Base-by-base conservation (phyloP, 2,888 invertebrate species). In the Elgonia sp. region DNA sequence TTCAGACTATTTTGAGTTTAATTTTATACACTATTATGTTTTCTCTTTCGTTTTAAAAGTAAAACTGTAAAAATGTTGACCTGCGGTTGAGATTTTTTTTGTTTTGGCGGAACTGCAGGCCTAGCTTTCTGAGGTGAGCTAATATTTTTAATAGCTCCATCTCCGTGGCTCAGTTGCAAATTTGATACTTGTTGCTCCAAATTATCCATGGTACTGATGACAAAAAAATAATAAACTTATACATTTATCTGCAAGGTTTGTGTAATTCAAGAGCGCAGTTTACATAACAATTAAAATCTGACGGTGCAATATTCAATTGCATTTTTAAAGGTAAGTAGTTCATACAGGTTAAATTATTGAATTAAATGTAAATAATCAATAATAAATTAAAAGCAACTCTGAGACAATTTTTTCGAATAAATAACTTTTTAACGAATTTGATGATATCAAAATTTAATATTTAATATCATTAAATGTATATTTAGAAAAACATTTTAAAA, bases 51-150 rank as follows among this genome's bases (percentile, higher is more conserved):
- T n/a, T n/a, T n/a, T n/a, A n/a, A n/a, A n/a, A n/a, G n/a, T n/a
- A n/a, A n/a, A n/a, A n/a, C 60, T 67, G n/a, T 79, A 37, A 67
- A 67, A 90, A 29, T 50, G 29, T 87, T 93, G 93, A 96, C 96
- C 95, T 96, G 95, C 37, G 96, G 96, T 92, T 95, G 95, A 63
- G 95, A 95, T 93, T 96, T 97, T 92, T 94, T 95, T 89, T 97
- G 97, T 94, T 97, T 97, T 12, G 97, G 97, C 65, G 97, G 97
- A 84, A 97, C 97, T 79, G 96, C 97, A 89, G 97, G 97, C 89
- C 97, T 97, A 88, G 97, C 95, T 95, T 97, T 97, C 91, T 95
- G 96, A 5, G 94, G 95, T 16, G 94, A 88, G 40, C 94, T 95
- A 37, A 88, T 89, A 82, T 84, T 91, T 77, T 94, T 94, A 67